Evolutionary conservation across 2,797 vertebrate species (phyloP), one percentile per base, ranked within the genome.

Genomic region (Huso huso): DNA sequence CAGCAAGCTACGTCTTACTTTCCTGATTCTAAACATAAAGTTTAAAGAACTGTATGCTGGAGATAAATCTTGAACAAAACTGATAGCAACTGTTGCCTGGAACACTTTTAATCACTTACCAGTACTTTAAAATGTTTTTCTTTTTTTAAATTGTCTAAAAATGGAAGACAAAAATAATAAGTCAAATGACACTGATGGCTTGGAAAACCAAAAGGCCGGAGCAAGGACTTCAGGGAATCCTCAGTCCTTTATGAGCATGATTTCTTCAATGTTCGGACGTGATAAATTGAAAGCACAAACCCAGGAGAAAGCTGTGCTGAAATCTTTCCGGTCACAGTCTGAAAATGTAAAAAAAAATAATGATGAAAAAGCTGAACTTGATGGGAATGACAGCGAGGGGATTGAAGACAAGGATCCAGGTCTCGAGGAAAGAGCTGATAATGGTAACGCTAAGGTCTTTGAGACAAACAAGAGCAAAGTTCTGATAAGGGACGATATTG

Each of bases 241-340:
- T 8, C 73, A 75, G 59, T 86, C 84, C 1, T 51, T 88, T 48
- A 70, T 87, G 58, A 85, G 87, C 70, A 86, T 78, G 15, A 87
- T 93, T 73, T 89, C 83, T 48, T 79, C 74, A 6, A 68, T 91
- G 5, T 90, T 93, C 74, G 72, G 74, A 75, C 77, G 18, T 48
- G 79, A 82, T 10, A 68, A 74, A 49, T 15, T 82, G 63, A 78
- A 87, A 51, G n/a, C 76, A n/a, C 57, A 13, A 37, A 71, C 72
- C 49, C 75, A 77, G 13, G 76, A 85, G 62, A 74, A 83, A 1
- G 79, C 92, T 0, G 76, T 91, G 69, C 82, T 98, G 66, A 95
- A 83, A 62, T 85, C 89, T 0, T 93, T 90, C 77, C 89, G 74
- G 5, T 84, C 79, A 50, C 66, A 90, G 12, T 10, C 83, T 6